Evolutionary conservation across 1,140 invertebrate species (phyloP).

Genomic region (Lutraria rhynchaena): DNA sequence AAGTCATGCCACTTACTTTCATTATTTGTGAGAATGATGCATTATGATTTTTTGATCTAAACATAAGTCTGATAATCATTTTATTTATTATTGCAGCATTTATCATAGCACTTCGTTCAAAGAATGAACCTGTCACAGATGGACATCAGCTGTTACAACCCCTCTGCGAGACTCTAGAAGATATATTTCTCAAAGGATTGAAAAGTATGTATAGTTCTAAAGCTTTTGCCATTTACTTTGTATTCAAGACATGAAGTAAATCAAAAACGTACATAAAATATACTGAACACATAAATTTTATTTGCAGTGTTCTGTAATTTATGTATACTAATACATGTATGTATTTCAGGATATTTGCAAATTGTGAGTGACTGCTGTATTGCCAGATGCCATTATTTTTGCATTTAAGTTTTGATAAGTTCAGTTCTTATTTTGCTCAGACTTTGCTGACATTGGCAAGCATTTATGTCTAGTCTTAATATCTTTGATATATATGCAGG

Average conservation of each 20-base stretch:
- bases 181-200: constrained; percentile 33
- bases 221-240: too few species aligned
- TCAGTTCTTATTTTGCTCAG: too few species aligned
- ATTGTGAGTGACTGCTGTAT: too few species aligned
- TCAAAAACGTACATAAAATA: too few species aligned
- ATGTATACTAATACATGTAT: too few species aligned
- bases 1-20: neutral
- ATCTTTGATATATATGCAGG: constrained; percentile 3
- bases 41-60: neutral
- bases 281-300: too few species aligned
- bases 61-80: neutral
- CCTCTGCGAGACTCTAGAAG: constrained; percentile 39
- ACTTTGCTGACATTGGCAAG: neutral
- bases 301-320: too few species aligned
- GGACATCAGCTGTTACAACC: constrained; percentile 10
- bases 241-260: too few species aligned
- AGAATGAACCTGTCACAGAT: constrained; percentile 40
- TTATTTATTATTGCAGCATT: constrained; percentile 30
- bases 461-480: neutral
- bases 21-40: neutral
- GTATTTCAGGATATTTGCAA: too few species aligned
- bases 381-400: too few species aligned
- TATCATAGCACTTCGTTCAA: constrained; percentile 44
- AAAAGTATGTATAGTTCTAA: too few species aligned
- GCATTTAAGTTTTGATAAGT: too few species aligned